Evolutionary conservation across 1,140 invertebrate genomes (phyloP).

Genomic region (Musca domestica): DNA sequence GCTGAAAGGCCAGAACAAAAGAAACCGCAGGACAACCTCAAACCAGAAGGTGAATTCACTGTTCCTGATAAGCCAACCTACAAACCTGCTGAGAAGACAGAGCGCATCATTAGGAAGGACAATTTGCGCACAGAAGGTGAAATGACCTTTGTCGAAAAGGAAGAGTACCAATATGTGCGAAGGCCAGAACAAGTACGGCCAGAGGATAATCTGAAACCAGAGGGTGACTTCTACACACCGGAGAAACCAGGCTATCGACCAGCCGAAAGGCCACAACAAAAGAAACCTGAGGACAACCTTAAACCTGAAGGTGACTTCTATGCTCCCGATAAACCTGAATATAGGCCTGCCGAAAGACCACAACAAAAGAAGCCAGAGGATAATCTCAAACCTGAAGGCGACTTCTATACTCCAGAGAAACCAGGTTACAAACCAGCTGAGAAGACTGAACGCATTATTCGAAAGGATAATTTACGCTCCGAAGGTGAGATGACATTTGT

Average conservation of each 20-base stretch:
- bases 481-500: slow-evolving; percentile 60
- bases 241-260: slow-evolving; percentile 39
- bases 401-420: slow-evolving; percentile 22
- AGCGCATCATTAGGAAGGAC: slow-evolving; percentile 55
- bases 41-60: slow-evolving; percentile 61
- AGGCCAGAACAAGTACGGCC: slow-evolving; percentile 47
- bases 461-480: slow-evolving; percentile 60
- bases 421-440: slow-evolving; percentile 34
- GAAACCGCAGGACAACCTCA: slow-evolving; percentile 62
- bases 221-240: slow-evolving; percentile 57
- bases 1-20: slow-evolving; percentile 59
- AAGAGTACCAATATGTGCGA: slow-evolving; percentile 46
- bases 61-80: slow-evolving; percentile 49
- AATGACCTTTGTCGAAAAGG: slow-evolving; percentile 51
- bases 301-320: slow-evolving; percentile 62
- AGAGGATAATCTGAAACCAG: slow-evolving; percentile 55
- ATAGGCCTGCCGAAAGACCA: slow-evolving; percentile 48
- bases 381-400: slow-evolving; percentile 57
- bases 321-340: slow-evolving; percentile 52
- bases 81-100: slow-evolving; percentile 52
- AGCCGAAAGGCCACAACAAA: slow-evolving; percentile 42
- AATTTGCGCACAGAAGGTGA: slow-evolving; percentile 64
- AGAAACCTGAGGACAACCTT: slow-evolving; percentile 60
- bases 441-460: slow-evolving; percentile 31
- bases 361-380: slow-evolving; percentile 55